Evolutionary conservation across 2,113 vertebrate species (phyloP).

Genomic region (Siniperca knerii): DNA sequence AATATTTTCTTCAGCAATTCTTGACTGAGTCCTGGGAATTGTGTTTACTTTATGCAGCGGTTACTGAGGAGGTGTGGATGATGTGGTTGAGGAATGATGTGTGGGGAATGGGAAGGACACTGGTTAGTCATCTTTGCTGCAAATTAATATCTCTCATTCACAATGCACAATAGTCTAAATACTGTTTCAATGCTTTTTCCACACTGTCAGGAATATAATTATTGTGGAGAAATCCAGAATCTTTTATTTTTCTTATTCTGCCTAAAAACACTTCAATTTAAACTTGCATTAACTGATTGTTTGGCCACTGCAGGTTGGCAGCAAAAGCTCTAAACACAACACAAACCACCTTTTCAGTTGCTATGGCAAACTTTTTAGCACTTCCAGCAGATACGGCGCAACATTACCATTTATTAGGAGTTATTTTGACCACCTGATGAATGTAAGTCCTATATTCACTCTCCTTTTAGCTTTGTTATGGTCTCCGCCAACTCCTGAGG

Average conservation of each 20-base stretch:
- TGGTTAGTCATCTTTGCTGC: conserved; percentile 1
- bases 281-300: neutral
- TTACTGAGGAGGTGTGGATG: conserved; percentile 21
- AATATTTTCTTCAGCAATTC: conserved; percentile 18
- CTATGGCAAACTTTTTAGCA: no score
- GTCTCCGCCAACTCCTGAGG: neutral
- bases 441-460: neutral
- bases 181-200: neutral
- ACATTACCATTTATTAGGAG: no score
- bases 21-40: conserved; percentile 20
- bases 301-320: neutral
- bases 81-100: conserved; percentile 29
- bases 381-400: no score
- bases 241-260: neutral
- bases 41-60: conserved; percentile 32
- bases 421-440: neutral
- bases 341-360: neutral
- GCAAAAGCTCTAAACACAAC: neutral
- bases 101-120: neutral
- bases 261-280: neutral
- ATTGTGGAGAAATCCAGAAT: no score
- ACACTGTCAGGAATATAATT: neutral
- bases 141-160: neutral
- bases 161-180: neutral
- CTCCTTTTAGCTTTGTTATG: neutral